Base-by-base conservation (phyloP, 2,888 invertebrate species). In the Himalopsyche kuldschensis region DNA sequence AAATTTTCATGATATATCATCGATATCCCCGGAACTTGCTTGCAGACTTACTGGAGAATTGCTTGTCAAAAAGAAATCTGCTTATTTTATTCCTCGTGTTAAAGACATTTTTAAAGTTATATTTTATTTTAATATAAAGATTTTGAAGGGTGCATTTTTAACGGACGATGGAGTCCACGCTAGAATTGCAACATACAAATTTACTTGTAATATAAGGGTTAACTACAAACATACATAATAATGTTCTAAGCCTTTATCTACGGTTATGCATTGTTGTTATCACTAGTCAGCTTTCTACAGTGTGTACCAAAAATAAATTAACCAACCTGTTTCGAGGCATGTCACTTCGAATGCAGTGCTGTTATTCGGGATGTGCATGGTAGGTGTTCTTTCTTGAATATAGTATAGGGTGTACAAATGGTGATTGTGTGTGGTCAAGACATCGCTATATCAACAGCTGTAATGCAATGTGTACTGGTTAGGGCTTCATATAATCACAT, bases 251-350 rank as follows among this genome's bases (percentile, higher is more conserved):
- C 41, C 20, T 20, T 55, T 55, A 20, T 55, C 55, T 55, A 55
- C 20, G 55, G 55, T 55, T 55, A 55, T 20, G 55, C 24, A 24
- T 55, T 55, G n/a, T 55, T 55, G 20, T 55, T 20, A 55, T 20
- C 20, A 55, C 10, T 55, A 55, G n/a, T 55, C 55, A 55, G n/a
- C 55, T 6, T 24, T 75, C 75, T 32, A 32, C 32, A 75, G 31
- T 75, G 75, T 75, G 31, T 8, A 75, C 55, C 24, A 55, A 55
- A 55, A 20, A 55, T 55, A 55, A 55, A 55, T 55, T 20, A 80
- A 86, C 85, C 75, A 84, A 86, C 85, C 85, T 86, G 85, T 86
- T 47, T 86, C 79, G 20, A 83, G 76, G 63, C 85, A 84, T 83
- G 85, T 83, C 80, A 79, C 81, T 48, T 76, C 83, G 75, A 77